phyloP scores from a whole-genome alignment of 2,888 invertebrate genomes.

The Plemyria rubiginata region DNA sequence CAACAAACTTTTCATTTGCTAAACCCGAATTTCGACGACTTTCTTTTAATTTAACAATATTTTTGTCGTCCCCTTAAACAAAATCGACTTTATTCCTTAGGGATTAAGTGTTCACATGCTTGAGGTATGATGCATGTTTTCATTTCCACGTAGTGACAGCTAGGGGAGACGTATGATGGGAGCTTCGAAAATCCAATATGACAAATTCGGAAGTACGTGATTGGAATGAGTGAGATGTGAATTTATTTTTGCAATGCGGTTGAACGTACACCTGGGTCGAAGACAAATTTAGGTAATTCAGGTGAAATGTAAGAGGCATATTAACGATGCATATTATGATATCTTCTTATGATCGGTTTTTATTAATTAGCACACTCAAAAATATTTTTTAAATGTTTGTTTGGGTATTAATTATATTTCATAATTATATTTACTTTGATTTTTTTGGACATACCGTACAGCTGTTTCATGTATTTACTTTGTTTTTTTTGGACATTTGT shows the following conservation, averaged over 20 bases:
- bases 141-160: slow-evolving; percentile 80
- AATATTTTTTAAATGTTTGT: no score
- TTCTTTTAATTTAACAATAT: slow-evolving; percentile 44
- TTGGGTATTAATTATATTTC: no score
- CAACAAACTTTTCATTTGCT: slow-evolving; percentile 47
- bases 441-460: no score
- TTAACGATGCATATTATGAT: slow-evolving; percentile 31
- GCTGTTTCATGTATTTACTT: no score
- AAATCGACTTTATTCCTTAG: slow-evolving; percentile 41
- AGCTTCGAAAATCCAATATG: slow-evolving; percentile 83
- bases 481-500: no score
- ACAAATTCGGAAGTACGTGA: slow-evolving; percentile 84
- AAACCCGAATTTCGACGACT: slow-evolving; percentile 60
- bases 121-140: slow-evolving; percentile 76
- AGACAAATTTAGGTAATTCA: slow-evolving; percentile 59
- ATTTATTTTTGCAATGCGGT: slow-evolving; percentile 70
- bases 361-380: background rate
- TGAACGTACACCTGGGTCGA: slow-evolving; percentile 60
- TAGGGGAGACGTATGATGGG: slow-evolving; percentile 76
- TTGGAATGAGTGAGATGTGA: slow-evolving; percentile 76
- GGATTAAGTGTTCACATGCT: slow-evolving; percentile 48
- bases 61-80: slow-evolving; percentile 1
- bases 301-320: slow-evolving; percentile 41
- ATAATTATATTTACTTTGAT: no score
- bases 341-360: no score